These are phyloP conservation scores for Polietes domitor DNA, from an alignment of 2,888 invertebrate species.

Conservation along the genomic window DNA sequence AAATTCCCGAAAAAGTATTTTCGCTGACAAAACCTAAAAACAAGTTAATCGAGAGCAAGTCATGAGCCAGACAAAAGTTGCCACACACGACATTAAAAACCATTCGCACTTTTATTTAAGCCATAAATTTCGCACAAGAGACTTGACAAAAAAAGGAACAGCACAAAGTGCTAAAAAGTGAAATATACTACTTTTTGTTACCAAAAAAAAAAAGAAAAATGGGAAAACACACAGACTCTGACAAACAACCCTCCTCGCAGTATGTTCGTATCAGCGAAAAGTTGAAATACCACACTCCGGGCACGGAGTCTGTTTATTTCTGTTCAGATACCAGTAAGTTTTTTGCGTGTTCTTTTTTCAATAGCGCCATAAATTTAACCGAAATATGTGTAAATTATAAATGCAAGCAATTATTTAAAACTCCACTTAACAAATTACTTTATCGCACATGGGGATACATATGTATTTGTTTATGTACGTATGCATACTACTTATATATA, in stretches of 20 bases:
- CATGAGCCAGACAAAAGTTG: constrained; percentile 73
- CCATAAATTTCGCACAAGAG: constrained; percentile 60
- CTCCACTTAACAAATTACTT: constrained; percentile 82
- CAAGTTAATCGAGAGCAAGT: constrained; percentile 20
- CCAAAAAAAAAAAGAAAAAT: constrained; percentile 14
- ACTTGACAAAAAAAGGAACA: constrained; percentile 19
- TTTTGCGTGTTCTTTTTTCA: constrained; percentile 70
- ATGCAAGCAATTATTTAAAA: constrained; percentile 81
- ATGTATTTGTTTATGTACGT: too few relatives aligned
- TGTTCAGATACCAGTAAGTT: constrained; percentile 56
- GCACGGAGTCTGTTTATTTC: constrained; percentile 42
- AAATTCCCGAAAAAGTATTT: constrained; percentile 16
- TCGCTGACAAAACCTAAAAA: constrained; percentile 16
- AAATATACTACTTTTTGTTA: constrained; percentile 32
- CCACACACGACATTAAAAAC: constrained; percentile 53
- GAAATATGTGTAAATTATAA: constrained; percentile 81
- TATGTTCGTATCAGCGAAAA: constrained; percentile 2
- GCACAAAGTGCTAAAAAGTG: constrained; percentile 50
- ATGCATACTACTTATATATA: too few relatives aligned
- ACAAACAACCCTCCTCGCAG: constrained; percentile 47
- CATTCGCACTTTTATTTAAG: constrained; percentile 58
- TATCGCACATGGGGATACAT: constrained; percentile 78
- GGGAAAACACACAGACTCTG: constrained; percentile 12
- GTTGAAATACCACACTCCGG: background rate
- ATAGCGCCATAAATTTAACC: constrained; percentile 79